phyloP scores from a whole-genome alignment of 2,797 vertebrate genomes.

The Neosilurus mollespiculum region DNA sequence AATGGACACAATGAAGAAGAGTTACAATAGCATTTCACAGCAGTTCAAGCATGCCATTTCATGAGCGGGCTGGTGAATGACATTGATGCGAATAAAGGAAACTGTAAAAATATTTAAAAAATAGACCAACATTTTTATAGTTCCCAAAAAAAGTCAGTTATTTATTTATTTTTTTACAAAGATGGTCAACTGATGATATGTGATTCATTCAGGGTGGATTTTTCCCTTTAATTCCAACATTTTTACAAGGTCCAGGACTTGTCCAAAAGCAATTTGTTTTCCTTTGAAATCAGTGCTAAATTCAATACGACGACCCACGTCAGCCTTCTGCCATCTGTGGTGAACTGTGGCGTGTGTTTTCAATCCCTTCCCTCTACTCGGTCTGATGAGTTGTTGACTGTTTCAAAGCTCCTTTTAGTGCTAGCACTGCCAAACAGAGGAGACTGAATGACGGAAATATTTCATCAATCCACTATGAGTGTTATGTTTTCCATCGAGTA shows the following conservation, averaged over 20 bases:
- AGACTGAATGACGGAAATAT: not conserved
- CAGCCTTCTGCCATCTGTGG: constrained; percentile 20
- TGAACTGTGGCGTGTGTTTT: constrained; percentile 11
- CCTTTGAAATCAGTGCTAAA: not conserved
- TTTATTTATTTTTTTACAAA: no score
- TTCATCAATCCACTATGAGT: not conserved
- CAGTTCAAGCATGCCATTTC: not conserved
- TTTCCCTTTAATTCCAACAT: not conserved
- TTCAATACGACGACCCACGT: not conserved
- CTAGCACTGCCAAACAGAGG: constrained; percentile 24
- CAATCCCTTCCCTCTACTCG: not conserved
- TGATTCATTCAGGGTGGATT: not conserved
- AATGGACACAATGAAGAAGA: not conserved
- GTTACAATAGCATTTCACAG: not conserved
- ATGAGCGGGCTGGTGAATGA: not conserved
- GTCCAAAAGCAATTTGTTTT: not conserved
- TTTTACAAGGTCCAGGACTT: not conserved
- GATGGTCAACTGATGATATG: not conserved
- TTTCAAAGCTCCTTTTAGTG: not conserved
- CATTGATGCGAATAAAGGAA: not conserved
- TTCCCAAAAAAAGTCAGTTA: not conserved
- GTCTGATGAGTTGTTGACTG: not conserved
- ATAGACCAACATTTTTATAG: not conserved
- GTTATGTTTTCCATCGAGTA: not conserved
- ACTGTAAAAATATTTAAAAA: not conserved